phyloP scores from a whole-genome alignment of 2,113 vertebrate species.

The Pedetes capensis region DNA sequence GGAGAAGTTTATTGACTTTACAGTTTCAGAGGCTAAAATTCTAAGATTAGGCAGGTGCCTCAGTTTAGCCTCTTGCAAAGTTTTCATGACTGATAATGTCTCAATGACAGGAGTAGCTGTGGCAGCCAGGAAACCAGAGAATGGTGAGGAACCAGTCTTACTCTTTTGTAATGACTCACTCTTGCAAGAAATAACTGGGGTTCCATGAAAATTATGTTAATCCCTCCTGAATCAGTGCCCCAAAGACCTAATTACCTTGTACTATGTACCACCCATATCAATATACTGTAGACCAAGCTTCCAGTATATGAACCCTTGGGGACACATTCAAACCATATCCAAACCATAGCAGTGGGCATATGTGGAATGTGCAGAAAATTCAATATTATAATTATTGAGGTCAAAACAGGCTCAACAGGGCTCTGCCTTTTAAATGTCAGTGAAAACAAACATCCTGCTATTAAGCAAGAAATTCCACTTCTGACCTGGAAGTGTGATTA shows the following conservation, averaged over 20 bases:
- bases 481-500: neutral
- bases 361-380: neutral
- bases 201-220: neutral
- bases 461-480: neutral
- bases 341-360: neutral
- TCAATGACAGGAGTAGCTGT: neutral
- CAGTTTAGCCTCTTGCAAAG: neutral
- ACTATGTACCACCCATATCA: neutral
- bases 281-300: neutral
- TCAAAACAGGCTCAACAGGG: neutral
- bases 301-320: neutral
- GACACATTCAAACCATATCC: neutral
- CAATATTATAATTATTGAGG: neutral
- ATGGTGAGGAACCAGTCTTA: too few species aligned
- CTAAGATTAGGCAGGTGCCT: neutral
- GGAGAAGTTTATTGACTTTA: neutral
- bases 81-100: neutral
- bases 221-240: neutral
- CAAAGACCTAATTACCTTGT: neutral
- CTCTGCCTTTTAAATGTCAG: neutral
- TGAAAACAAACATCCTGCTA: neutral
- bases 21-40: neutral
- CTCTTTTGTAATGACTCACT: neutral
- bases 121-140: neutral
- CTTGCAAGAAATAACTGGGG: neutral